These are phyloP conservation scores for Pseudocheirus occidentalis DNA, from an alignment of 2,797 vertebrate genomes.

Conservation along the genomic window DNA sequence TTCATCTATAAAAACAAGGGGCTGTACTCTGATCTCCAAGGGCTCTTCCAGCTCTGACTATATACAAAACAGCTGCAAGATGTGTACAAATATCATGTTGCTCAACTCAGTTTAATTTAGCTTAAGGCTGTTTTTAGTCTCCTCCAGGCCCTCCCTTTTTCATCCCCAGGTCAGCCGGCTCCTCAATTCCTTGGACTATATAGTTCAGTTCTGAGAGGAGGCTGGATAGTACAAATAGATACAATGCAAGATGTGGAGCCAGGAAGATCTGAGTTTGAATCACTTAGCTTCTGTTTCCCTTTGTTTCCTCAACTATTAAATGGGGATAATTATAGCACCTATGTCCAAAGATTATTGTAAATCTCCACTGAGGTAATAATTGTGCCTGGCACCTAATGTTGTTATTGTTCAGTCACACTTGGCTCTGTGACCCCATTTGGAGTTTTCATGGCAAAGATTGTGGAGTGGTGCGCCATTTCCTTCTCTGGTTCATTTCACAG, in stretches of 20 bases:
- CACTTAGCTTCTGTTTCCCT: background rate
- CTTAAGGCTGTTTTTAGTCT: background rate
- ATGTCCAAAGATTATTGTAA: background rate
- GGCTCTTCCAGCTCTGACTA: background rate
- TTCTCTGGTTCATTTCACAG: background rate
- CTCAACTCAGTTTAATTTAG: background rate
- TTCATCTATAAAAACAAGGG: background rate
- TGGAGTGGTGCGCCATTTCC: background rate
- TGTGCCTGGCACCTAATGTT: background rate
- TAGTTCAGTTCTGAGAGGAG: background rate
- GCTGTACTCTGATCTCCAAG: background rate
- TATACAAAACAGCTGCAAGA: constrained; percentile 7
- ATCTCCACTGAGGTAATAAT: background rate
- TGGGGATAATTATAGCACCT: background rate
- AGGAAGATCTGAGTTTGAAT: background rate
- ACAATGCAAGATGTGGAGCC: background rate
- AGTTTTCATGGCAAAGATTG: background rate
- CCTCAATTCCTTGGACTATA: background rate
- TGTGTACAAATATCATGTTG: background rate
- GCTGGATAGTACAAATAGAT: background rate
- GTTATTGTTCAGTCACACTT: background rate
- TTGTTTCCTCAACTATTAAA: background rate
- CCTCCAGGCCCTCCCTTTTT: background rate
- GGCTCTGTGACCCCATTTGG: background rate
- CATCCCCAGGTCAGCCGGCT: background rate